A percentile compares a stretch with the other conserved stretches of the same genome.
Evolutionary conservation across 2,797 vertebrate species (phyloP).

Genomic region (Oryzias dopingdopingensis): DNA sequence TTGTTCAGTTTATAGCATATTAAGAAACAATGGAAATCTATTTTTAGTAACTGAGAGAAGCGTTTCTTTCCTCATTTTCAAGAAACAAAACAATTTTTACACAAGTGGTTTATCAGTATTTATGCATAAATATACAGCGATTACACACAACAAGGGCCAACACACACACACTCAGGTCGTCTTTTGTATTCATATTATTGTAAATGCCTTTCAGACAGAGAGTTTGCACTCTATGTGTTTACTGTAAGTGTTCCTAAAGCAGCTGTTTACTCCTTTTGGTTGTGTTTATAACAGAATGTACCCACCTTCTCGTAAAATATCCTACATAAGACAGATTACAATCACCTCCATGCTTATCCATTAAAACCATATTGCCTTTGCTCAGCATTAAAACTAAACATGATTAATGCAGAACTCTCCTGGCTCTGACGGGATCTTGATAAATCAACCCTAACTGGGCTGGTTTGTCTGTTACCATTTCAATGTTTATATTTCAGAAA

Average conservation of each 20-base stretch:
- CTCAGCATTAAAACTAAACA: constrained; percentile 20
- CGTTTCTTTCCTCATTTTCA: constrained; percentile 41
- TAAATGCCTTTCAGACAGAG: constrained; percentile 61
- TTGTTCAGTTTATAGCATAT: constrained; percentile 21
- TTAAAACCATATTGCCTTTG: constrained; percentile 24
- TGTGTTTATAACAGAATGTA: constrained; percentile 36
- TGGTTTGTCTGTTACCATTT: constrained; percentile 31
- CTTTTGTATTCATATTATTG: constrained; percentile 53
- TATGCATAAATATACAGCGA: constrained; percentile 28
- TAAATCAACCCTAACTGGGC: constrained; percentile 37
- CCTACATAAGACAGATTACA: constrained; percentile 36
- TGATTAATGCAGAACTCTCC: constrained; percentile 28
- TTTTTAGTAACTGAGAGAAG: constrained; percentile 49
- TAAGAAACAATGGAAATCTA: constrained; percentile 35
- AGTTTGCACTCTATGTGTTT: constrained; percentile 73
- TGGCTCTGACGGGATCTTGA: constrained; percentile 18
- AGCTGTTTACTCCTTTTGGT: constrained; percentile 54
- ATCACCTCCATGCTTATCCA: constrained; percentile 12
- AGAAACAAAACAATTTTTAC: constrained; percentile 38
- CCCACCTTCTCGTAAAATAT: constrained; percentile 23
- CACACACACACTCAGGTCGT: constrained; percentile 65
- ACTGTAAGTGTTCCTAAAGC: constrained; percentile 66
- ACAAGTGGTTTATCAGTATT: constrained; percentile 69
- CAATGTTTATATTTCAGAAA: constrained; percentile 21
- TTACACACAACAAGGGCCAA: constrained; percentile 30